Evolutionary conservation across 2,888 invertebrate species (phyloP).

Genomic region (Pimpla rufipes): DNA sequence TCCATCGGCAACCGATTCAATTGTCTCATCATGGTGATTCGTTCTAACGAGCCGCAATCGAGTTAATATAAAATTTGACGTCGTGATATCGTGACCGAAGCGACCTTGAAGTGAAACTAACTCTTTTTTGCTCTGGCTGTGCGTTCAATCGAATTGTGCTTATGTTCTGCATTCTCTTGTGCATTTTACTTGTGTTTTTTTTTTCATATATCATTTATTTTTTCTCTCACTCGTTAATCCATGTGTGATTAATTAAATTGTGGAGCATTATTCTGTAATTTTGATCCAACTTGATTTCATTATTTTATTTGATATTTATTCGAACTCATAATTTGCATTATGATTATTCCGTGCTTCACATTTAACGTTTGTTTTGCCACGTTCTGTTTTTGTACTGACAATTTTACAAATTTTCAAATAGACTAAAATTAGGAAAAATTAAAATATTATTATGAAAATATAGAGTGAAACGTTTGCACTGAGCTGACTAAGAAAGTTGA

Average conservation of each 20-base stretch:
- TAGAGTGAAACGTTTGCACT: neutral
- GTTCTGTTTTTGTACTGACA: too few relatives aligned
- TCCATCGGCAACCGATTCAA: conserved; percentile 47
- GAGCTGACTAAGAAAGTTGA: neutral
- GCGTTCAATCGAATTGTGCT: conserved; percentile 44
- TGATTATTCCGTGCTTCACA: too few relatives aligned
- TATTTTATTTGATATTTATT: neutral
- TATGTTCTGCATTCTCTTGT: neutral
- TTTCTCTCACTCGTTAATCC: neutral
- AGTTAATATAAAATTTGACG: conserved; percentile 50
- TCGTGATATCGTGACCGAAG: neutral
- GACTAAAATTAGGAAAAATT: too few relatives aligned
- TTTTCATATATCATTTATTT: neutral
- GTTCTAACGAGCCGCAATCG: conserved; percentile 65
- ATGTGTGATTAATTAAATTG: too few relatives aligned
- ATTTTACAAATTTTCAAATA: too few relatives aligned
- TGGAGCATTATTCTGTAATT: too few relatives aligned
- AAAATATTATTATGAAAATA: neutral
- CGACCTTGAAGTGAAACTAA: conserved; percentile 17
- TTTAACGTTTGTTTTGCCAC: too few relatives aligned
- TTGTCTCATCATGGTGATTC: conserved; percentile 64
- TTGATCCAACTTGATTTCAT: neutral
- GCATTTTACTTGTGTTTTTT: neutral
- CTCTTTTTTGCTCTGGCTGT: neutral
- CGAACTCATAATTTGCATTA: too few relatives aligned